These are phyloP conservation scores for Elachura formosa DNA, from an alignment of 2,113 vertebrate genomes.

Conservation along the genomic window DNA sequence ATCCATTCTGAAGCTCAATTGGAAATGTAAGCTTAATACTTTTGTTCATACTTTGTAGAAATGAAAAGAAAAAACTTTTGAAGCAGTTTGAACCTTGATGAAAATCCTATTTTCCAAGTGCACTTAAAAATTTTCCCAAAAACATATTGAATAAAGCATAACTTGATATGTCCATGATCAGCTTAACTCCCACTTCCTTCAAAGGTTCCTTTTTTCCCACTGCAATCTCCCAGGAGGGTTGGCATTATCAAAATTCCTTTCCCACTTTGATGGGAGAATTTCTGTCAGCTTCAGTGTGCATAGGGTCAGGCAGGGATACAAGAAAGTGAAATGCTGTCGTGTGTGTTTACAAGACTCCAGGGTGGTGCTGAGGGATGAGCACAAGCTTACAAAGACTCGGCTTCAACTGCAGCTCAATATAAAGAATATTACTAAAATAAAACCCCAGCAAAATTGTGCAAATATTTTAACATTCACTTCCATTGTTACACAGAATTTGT, in stretches of 20 bases:
- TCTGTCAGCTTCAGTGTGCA: neutral
- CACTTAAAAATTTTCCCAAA: neutral
- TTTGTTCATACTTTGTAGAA: neutral
- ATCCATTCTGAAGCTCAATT: neutral
- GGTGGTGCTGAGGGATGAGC: neutral
- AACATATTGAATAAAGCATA: neutral
- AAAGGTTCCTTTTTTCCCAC: neutral
- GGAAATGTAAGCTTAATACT: constrained; percentile 18
- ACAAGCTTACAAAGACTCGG: neutral
- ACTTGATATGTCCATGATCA: neutral
- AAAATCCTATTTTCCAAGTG: neutral
- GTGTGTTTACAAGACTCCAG: neutral
- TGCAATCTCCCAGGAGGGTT: neutral
- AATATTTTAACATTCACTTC: neutral
- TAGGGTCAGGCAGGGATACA: neutral
- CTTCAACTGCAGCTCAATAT: neutral
- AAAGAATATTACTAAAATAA: neutral
- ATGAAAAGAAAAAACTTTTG: constrained; percentile 11
- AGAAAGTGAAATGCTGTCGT: neutral
- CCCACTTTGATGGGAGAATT: neutral
- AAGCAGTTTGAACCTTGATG: neutral
- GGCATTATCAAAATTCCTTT: neutral
- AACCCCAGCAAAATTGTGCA: fast-evolving
- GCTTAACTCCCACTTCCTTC: neutral
- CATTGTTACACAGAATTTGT: neutral